Evolutionary conservation across 2,888 invertebrate species (phyloP), one percentile per base, ranked within the genome.

Genomic region (Bellardia pandia): DNA sequence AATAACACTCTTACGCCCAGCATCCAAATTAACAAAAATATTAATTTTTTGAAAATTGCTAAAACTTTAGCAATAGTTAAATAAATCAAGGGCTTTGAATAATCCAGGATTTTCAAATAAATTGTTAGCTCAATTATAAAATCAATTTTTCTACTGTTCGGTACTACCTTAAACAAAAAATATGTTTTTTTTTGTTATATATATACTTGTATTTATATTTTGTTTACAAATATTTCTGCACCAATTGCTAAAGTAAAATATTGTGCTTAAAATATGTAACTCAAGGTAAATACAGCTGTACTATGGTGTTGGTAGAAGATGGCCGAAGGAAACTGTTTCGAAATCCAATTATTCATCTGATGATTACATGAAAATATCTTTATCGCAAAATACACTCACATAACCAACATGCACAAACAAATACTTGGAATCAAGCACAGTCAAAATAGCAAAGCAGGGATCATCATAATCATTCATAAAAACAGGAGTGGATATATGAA

Each of bases 311-410:
- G 30, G n/a, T 23, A 62, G 0, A 30, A 69, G 58, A 13, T 79
- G n/a, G 53, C 45, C 5, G 56, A 13, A 14, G 81, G 86, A 82
- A 82, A 72, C 86, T 81, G 86, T 88, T 89, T 90, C 86, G 84
- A 88, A 90, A 90, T 89, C 89, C 89, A 90, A 90, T 90, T 90
- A 90, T 89, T 90, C 89, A 90, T 89, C 89, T 89, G 75, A 89
- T 90, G 90, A 89, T 89, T 90, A 89, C 89, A 89, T 89, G 89
- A 89, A 89, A 89, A 89, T 89, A 86, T 89, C 89, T 89, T 90
- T 89, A 90, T 90, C 89, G 85, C 85, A 88, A 82, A 82, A 83
- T 77, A 77, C 69, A 89, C 88, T 82, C 69, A 84, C 6, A 37
- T 37, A 71, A 58, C 37, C 66, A 75, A 66, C 51, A 53, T 60